Conservation (phyloP, 2,888 invertebrate species). For the Nomada fucata region DNA sequence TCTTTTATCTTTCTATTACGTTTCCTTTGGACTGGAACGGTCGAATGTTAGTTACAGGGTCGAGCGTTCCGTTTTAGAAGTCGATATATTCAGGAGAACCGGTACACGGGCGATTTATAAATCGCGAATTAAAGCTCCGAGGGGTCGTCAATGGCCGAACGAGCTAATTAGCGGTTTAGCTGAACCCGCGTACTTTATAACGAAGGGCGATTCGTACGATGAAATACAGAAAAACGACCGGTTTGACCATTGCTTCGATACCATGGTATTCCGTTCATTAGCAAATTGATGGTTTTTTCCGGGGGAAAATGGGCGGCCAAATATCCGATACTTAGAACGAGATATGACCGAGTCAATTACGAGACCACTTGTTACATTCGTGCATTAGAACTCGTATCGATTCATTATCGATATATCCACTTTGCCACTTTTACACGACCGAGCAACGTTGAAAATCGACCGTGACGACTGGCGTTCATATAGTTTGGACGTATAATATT, state of each 20-base stretch:
- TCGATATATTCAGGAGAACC: not conserved
- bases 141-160: constrained; percentile 4
- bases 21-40: not conserved
- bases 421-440: constrained; percentile 5
- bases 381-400: constrained; percentile 9
- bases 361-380: constrained; percentile 32
- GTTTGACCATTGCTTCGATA: constrained; percentile 36
- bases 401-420: constrained; percentile 19
- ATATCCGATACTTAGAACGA: constrained; percentile 20
- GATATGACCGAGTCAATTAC: constrained; percentile 23
- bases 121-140: not conserved
- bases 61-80: not conserved
- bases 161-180: constrained; percentile 31
- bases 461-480: not conserved
- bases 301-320: constrained; percentile 20
- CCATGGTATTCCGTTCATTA: constrained; percentile 36
- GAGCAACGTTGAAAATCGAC: constrained; percentile 2
- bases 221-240: constrained; percentile 36
- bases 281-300: constrained; percentile 23
- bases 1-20: not conserved
- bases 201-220: constrained; percentile 19
- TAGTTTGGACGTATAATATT: not conserved
- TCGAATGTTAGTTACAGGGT: not conserved
- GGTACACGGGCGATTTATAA: constrained; percentile 1
- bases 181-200: constrained; percentile 9